Evolutionary conservation across 1,140 invertebrate genomes (phyloP).

Genomic region (Drosophila melanica): DNA sequence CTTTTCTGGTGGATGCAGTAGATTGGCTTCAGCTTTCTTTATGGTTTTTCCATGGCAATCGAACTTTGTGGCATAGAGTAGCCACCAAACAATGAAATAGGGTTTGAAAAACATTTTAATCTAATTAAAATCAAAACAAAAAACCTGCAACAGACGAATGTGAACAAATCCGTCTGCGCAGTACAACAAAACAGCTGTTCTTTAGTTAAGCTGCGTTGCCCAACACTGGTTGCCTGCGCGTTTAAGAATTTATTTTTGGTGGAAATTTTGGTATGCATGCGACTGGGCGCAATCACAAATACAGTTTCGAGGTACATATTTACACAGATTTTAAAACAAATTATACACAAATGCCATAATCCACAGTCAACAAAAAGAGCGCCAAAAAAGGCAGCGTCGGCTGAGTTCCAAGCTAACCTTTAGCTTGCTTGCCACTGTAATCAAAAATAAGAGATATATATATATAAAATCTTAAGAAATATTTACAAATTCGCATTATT

Average conservation of each 20-base stretch:
- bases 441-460: neutral
- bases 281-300: constrained; percentile 30
- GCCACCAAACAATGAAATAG: constrained; percentile 21
- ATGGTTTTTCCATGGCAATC: constrained; percentile 53
- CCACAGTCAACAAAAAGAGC: constrained; percentile 4
- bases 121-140: constrained; percentile 48
- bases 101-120: constrained; percentile 45
- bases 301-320: constrained; percentile 22
- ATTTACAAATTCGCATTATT: neutral
- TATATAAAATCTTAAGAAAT: neutral
- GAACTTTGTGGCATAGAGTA: constrained; percentile 8
- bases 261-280: constrained; percentile 26
- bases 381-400: constrained; percentile 24
- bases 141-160: constrained; percentile 40
- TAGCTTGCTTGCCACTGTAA: constrained; percentile 62
- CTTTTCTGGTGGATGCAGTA: constrained; percentile 26
- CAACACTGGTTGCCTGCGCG: constrained; percentile 46
- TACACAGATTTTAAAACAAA: constrained; percentile 25
- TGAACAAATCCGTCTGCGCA: constrained; percentile 57
- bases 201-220: constrained; percentile 6
- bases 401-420: constrained; percentile 1
- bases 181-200: constrained; percentile 50
- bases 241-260: constrained; percentile 21
- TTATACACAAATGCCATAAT: constrained; percentile 27
- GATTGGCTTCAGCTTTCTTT: constrained; percentile 56